Evolutionary conservation across 1,140 invertebrate species (phyloP).

Genomic region (Drosophila ananassae): DNA sequence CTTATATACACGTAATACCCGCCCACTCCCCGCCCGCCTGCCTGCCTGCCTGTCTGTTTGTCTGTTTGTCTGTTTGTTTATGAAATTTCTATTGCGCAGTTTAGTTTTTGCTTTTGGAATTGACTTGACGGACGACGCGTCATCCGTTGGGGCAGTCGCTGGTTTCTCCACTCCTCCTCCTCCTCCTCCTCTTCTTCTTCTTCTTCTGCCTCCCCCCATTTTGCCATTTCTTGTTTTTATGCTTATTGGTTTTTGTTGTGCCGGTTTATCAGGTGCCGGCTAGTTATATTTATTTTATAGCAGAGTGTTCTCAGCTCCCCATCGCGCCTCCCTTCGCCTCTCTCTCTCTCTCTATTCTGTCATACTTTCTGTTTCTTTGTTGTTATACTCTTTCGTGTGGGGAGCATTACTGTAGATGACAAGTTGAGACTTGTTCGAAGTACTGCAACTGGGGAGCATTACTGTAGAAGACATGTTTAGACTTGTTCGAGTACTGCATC

Average conservation of each 20-base stretch:
- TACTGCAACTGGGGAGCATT: too few species aligned
- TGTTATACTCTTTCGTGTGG: conserved; percentile 11
- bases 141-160: conserved; percentile 50
- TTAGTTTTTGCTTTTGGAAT: conserved; percentile 57
- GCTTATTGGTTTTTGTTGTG: conserved; percentile 43
- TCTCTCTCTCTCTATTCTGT: neutral
- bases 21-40: neutral
- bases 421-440: too few species aligned
- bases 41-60: neutral
- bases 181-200: neutral
- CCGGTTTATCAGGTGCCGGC: conserved; percentile 80
- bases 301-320: conserved; percentile 5
- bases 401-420: too few species aligned
- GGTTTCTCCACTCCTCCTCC: neutral
- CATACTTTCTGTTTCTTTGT: conserved; percentile 42
- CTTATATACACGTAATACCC: conserved; percentile 24
- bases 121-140: conserved; percentile 31
- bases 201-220: neutral
- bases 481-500: neutral
- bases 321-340: conserved; percentile 1
- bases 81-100: conserved; percentile 81
- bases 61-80: conserved; percentile 59
- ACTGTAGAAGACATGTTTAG: too few species aligned
- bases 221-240: conserved; percentile 6
- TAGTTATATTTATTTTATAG: conserved; percentile 32